Evolutionary conservation across 2,797 vertebrate species (phyloP), one percentile per base, ranked within the genome.

Genomic region (Tangara arthus): DNA sequence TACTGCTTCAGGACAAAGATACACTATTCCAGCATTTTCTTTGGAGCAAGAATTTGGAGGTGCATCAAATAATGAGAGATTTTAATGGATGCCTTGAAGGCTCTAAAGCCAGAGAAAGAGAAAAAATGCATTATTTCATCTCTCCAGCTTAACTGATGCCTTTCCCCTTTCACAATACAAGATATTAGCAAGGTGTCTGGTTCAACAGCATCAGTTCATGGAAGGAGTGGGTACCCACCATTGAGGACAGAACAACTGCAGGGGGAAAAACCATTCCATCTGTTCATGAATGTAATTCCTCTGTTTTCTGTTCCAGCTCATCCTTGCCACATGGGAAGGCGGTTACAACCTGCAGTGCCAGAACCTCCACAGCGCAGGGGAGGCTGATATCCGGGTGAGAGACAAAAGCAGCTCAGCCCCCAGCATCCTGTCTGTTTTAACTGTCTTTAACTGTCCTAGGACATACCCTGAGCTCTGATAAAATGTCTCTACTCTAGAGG

Each of bases 261-360:
- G 60, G 8, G 49, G 6, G 21, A 69, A 35, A 82, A 90, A 52
- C 11, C 8, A 8, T 34, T 57, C 35, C 16, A 2, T 66, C 61
- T 68, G 13, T 34, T 79, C 30, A 12, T 4, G 27, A 63, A 78
- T 0, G 0, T 12, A 75, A 84, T 16, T 17, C 21, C 27, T 82
- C 11, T 63, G 12, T 57, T 89, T 89, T 97, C 77, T 91, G 22
- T 96, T 97, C 71, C 96, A 99, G 98, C 98, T 99, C 83, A 97
- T 98, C 94, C 98, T 98, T 60, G 96, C 98, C 95, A 97, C 97
- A 0, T 98, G 98, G 98, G 98, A 98, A 96, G 98, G 98, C 71
- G 96, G 98, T 49, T 99, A 99, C 97, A 98, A 97, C 82, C 87
- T 99, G 89, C 98, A 98, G 90, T 99, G 98, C 96, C 98, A 99